Percentiles rank a stretch among this genome's conserved stretches.
Conservation (phyloP, 1,140 invertebrate genomes). For the Ectropis grisescens region DNA sequence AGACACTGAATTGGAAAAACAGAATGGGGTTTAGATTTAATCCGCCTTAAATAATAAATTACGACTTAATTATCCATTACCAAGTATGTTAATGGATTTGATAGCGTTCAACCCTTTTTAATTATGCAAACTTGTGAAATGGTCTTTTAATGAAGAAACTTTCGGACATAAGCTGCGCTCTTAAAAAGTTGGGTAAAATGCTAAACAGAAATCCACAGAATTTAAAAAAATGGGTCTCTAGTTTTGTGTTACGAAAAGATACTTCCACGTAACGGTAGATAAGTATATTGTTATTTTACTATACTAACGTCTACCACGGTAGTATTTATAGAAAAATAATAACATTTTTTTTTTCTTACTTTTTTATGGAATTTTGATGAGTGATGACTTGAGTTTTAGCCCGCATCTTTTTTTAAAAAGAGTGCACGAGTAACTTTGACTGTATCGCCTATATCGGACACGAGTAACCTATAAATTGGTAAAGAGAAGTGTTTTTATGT, state of each 20-base stretch:
- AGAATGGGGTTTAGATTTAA: no score
- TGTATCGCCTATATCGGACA: no score
- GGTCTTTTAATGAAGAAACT: conserved; percentile 14
- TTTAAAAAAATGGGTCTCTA: conserved; percentile 1
- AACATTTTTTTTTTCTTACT: not conserved
- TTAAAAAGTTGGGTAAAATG: conserved; percentile 1
- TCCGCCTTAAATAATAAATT: conserved; percentile 1
- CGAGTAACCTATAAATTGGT: no score
- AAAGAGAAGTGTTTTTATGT: no score
- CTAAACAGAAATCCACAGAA: conserved; percentile 2
- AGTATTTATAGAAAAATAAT: conserved; percentile 1
- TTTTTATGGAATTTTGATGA: no score
- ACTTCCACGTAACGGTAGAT: no score
- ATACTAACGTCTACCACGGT: no score
- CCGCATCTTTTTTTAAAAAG: no score
- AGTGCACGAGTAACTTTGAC: no score
- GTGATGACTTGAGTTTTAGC: no score
- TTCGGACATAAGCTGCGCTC: conserved; percentile 4
- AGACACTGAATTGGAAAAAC: no score
- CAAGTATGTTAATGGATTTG: conserved; percentile 10
- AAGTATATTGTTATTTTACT: no score
- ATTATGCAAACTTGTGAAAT: conserved; percentile 13
- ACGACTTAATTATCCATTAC: conserved; percentile 9
- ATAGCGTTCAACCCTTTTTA: conserved; percentile 10
- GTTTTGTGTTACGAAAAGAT: conserved; percentile 1